Evolutionary conservation across 2,888 invertebrate species (phyloP).

Genomic region (Habrosyne pyritoides): DNA sequence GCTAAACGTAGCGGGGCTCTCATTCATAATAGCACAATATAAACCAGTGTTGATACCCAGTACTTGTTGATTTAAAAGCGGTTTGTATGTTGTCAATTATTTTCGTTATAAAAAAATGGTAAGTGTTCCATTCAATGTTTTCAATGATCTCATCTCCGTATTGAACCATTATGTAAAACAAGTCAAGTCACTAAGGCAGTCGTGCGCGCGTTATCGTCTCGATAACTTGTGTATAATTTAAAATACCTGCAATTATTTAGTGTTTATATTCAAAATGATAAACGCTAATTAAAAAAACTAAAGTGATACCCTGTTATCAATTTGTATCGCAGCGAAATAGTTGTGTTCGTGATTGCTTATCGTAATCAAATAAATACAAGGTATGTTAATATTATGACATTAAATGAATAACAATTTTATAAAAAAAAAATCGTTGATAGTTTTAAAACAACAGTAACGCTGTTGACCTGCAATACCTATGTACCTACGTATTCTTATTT

Average conservation of each 20-base stretch:
- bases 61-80: no score
- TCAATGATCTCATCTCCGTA: conserved; percentile 12
- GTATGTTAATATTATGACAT: conserved; percentile 10
- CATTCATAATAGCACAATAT: no score
- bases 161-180: conserved; percentile 15
- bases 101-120: no score
- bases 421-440: conserved; percentile 19
- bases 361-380: conserved; percentile 22
- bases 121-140: no score
- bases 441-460: no score
- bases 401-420: conserved; percentile 5
- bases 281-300: neutral
- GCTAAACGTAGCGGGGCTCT: no score
- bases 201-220: conserved; percentile 17
- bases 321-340: conserved; percentile 12
- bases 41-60: no score
- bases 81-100: no score
- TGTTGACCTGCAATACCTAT: no score
- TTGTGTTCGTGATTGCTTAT: conserved; percentile 24
- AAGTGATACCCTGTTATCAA: neutral
- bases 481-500: no score
- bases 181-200: conserved; percentile 19
- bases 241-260: neutral
- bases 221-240: conserved; percentile 19
- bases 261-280: neutral